Percentiles rank a stretch among this genome's conserved stretches.
These are phyloP conservation scores for Drosophila yooni DNA, from an alignment of 2,888 invertebrate species.

Conservation along the genomic window DNA sequence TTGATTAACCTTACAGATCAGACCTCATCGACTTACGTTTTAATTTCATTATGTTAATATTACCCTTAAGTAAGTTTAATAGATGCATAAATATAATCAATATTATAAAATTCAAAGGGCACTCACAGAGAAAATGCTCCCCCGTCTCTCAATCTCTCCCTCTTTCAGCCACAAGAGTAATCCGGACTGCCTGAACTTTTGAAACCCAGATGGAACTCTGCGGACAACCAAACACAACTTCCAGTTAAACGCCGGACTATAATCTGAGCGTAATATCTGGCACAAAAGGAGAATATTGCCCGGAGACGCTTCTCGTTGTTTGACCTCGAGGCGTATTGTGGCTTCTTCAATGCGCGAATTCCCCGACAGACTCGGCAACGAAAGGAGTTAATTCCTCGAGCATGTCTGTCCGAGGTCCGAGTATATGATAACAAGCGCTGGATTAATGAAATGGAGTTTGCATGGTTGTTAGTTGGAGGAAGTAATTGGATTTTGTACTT, in stretches of 20 bases:
- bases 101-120: neutral
- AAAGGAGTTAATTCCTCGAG: neutral
- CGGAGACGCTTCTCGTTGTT: neutral
- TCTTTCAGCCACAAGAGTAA: too few relatives aligned
- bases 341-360: neutral
- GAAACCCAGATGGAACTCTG: neutral
- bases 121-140: too few relatives aligned
- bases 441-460: too few relatives aligned
- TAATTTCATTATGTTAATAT: neutral
- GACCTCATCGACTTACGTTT: neutral
- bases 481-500: too few relatives aligned
- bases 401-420: too few relatives aligned
- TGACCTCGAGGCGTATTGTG: neutral
- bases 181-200: neutral
- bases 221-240: too few relatives aligned
- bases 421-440: too few relatives aligned
- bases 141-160: too few relatives aligned
- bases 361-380: neutral
- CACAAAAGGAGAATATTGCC: too few relatives aligned
- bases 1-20: neutral
- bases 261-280: too few relatives aligned
- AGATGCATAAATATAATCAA: neutral
- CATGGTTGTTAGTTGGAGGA: too few relatives aligned
- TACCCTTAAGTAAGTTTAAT: neutral
- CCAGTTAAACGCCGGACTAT: too few relatives aligned